Percentiles rank a stretch among this genome's conserved stretches.
These are phyloP conservation scores for Euzophera pinguis DNA, from an alignment of 2,888 invertebrate species.

Conservation along the genomic window DNA sequence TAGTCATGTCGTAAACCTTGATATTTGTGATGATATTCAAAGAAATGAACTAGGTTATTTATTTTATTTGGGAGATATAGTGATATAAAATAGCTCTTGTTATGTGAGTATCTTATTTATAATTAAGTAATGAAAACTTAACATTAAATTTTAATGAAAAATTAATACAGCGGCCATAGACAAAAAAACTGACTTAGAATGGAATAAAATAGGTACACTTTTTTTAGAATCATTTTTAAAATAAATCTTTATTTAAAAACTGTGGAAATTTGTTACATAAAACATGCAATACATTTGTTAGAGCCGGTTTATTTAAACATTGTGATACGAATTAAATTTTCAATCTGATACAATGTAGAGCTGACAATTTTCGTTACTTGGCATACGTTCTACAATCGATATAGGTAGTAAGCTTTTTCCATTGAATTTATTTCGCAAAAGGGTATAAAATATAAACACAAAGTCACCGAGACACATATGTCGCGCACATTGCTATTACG, in stretches of 20 bases:
- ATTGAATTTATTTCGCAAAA: conserved; percentile 55
- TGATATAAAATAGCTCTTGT: background rate
- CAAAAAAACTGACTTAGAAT: too few species aligned
- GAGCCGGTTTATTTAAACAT: too few species aligned
- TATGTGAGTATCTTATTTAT: background rate
- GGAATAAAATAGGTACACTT: too few species aligned
- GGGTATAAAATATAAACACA: conserved; percentile 54
- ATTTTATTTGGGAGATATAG: background rate
- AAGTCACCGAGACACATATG: conserved; percentile 63
- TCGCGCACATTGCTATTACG: conserved; percentile 48
- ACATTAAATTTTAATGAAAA: too few species aligned
- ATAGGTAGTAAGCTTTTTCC: background rate
- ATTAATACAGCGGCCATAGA: too few species aligned
- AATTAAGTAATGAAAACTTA: too few species aligned
- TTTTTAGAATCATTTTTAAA: too few species aligned
- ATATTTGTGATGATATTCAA: background rate
- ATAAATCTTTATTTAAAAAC: too few species aligned
- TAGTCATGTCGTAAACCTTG: background rate
- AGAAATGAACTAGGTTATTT: background rate
- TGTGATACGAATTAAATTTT: background rate
- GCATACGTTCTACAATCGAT: background rate
- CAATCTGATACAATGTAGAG: too few species aligned
- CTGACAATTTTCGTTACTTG: too few species aligned
- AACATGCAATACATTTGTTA: too few species aligned
- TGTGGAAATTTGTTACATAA: too few species aligned